Base-by-base conservation (phyloP, 2,888 invertebrate species). In the Lasioglossum pauxillum region DNA sequence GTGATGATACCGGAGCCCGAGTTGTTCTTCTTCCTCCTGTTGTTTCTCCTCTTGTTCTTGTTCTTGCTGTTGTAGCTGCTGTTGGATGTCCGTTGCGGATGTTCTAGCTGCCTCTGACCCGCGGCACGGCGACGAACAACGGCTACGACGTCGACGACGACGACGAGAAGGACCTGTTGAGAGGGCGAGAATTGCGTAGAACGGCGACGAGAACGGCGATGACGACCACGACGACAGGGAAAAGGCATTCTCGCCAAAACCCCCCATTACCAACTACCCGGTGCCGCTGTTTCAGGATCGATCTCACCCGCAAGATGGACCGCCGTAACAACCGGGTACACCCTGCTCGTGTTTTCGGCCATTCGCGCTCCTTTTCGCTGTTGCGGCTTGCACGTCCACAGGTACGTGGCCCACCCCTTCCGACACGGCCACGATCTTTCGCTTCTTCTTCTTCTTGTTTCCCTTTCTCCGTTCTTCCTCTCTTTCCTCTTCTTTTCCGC, bases 241-340 rank as follows among this genome's bases (percentile, higher is more conserved):
- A 93, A 94, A 95, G 94, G 95, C 95, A 95, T 95, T 94, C 94
- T 95, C 94, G 94, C 94, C 95, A 92, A 94, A 94, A 93, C 92
- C 94, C 94, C 95, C 94, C 95, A 95, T 95, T 94, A 95, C 95
- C 95, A 95, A 91, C 89, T 92, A 91, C 90, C 94, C 92, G 91
- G 87, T 90, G 90, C 90, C 90, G 89, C 88, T 88, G 89, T 90
- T 90, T 92, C 90, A 90, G 90, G 91, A 92, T 92, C 91, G 91
- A 93, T 92, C 91, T 91, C 91, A 90, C 90, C 91, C 90, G 83
- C 91, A 85, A 86, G 89, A 88, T 91, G 90, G 90, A 92, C 91
- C 91, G 87, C 91, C 91, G 90, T 90, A 84, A 89, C 87, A 85
- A 89, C 86, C 91, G 88, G 91, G 90, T 89, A 89, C 91, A 92